These are phyloP conservation scores for Limenitis camilla DNA, from an alignment of 2,888 invertebrate species.

Conservation along the genomic window DNA sequence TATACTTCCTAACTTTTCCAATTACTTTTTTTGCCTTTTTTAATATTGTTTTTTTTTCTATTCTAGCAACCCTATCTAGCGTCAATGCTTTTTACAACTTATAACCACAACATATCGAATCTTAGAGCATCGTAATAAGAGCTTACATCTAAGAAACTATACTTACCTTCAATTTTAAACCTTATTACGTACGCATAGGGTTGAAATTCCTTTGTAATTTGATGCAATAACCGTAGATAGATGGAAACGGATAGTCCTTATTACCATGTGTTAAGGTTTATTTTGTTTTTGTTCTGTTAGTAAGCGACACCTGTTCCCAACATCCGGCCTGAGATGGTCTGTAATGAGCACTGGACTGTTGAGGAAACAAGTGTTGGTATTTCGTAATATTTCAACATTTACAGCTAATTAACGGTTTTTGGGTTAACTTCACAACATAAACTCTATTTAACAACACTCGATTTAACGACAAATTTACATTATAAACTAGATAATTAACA, in stretches of 20 bases:
- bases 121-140: slow-evolving; percentile 13
- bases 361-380: slow-evolving; percentile 15
- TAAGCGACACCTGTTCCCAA: slow-evolving; percentile 43
- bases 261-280: slow-evolving; percentile 8
- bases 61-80: slow-evolving; percentile 10
- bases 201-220: not conserved
- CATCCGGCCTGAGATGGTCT: slow-evolving; percentile 40
- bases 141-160: not conserved
- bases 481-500: too few relatives aligned
- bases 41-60: too few relatives aligned
- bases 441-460: too few relatives aligned
- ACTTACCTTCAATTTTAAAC: not conserved
- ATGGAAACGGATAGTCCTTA: slow-evolving; percentile 1
- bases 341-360: slow-evolving; percentile 28
- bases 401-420: too few relatives aligned
- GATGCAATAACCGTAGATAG: not conserved
- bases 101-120: slow-evolving; percentile 15
- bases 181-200: slow-evolving; percentile 2
- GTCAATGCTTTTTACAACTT: slow-evolving; percentile 3
- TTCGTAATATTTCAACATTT: slow-evolving; percentile 3
- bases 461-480: too few relatives aligned
- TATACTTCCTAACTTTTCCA: too few relatives aligned
- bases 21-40: too few relatives aligned
- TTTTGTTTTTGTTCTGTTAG: slow-evolving; percentile 31
- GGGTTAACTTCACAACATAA: too few relatives aligned